A percentile compares a stretch with the other conserved stretches of the same genome.
Conservation (phyloP, 2,113 vertebrate genomes). For the Heloderma charlesbogerti region DNA sequence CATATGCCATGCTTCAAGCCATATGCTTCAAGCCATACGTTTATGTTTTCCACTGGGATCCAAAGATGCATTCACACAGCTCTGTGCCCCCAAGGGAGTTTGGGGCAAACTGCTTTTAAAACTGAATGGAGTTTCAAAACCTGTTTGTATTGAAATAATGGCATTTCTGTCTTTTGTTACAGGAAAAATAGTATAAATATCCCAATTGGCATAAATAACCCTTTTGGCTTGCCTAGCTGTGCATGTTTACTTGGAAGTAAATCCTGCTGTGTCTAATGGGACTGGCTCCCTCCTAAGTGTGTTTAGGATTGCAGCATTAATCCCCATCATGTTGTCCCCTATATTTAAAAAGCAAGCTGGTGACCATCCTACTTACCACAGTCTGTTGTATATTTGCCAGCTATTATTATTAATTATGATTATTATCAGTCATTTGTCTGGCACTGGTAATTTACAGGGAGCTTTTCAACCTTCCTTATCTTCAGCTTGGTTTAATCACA, state of each 20-base stretch:
- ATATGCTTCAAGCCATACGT: too few species aligned
- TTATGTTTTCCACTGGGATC: not conserved
- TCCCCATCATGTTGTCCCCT: not conserved
- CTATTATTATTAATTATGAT: not conserved
- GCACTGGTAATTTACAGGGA: not conserved
- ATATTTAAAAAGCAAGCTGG: not conserved
- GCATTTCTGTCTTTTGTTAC: not conserved
- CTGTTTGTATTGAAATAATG: not conserved
- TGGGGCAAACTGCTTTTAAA: not conserved
- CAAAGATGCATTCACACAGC: not conserved
- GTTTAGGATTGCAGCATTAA: not conserved
- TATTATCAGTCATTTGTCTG: not conserved
- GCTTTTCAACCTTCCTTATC: not conserved
- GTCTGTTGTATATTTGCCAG: not conserved
- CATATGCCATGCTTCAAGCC: too few species aligned
- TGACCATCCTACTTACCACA: not conserved
- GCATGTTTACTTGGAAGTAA: not conserved
- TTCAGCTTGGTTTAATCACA: constrained; percentile 5
- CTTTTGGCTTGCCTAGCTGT: not conserved
- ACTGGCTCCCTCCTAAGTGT: not conserved
- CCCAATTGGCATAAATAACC: not conserved
- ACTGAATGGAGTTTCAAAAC: not conserved
- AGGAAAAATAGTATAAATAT: not conserved
- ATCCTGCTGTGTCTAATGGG: not conserved
- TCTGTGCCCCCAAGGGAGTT: not conserved